These are phyloP conservation scores for Coenonympha arcania DNA, from an alignment of 2,888 invertebrate genomes.

Conservation along the genomic window DNA sequence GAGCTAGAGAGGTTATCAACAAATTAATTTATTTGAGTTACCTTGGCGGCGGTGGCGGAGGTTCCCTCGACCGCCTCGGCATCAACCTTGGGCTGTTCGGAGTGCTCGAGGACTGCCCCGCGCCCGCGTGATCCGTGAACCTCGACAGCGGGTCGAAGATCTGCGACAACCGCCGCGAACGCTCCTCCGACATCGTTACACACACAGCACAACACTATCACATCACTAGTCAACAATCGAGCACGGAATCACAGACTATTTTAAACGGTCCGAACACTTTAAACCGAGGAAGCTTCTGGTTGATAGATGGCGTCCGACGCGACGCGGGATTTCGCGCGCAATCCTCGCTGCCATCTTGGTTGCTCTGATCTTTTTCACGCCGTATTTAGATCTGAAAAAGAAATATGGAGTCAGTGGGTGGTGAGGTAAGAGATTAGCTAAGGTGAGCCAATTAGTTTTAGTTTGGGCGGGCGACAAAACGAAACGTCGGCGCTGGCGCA, in stretches of 20 bases:
- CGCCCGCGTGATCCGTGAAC: conserved; percentile 78
- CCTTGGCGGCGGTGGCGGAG: conserved; percentile 68
- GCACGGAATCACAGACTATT: conserved; percentile 48
- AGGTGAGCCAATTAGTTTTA: conserved; percentile 54
- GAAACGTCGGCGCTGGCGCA: conserved; percentile 32
- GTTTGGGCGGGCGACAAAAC: conserved; percentile 41
- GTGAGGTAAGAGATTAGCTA: conserved; percentile 48
- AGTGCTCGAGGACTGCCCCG: conserved; percentile 74
- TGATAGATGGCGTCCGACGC: conserved; percentile 54
- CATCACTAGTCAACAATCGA: conserved; percentile 47
- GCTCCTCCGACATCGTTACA: conserved; percentile 76
- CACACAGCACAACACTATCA: conserved; percentile 51
- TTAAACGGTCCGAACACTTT: conserved; percentile 56
- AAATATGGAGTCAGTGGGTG: conserved; percentile 51
- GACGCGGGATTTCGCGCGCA: conserved; percentile 59
- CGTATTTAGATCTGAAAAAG: conserved; percentile 65
- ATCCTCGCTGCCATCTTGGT: conserved; percentile 57
- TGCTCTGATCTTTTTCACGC: conserved; percentile 59
- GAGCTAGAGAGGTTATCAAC: too few species aligned
- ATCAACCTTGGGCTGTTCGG: conserved; percentile 82
- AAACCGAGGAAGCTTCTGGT: conserved; percentile 48
- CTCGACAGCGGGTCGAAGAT: conserved; percentile 86
- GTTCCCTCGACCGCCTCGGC: conserved; percentile 72
- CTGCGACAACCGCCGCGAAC: conserved; percentile 84
- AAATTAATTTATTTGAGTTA: conserved; percentile 37